Evolutionary conservation across 2,797 vertebrate species (phyloP), one percentile per base, ranked within the genome.

Genomic region (Platyrinchus mystaceus): DNA sequence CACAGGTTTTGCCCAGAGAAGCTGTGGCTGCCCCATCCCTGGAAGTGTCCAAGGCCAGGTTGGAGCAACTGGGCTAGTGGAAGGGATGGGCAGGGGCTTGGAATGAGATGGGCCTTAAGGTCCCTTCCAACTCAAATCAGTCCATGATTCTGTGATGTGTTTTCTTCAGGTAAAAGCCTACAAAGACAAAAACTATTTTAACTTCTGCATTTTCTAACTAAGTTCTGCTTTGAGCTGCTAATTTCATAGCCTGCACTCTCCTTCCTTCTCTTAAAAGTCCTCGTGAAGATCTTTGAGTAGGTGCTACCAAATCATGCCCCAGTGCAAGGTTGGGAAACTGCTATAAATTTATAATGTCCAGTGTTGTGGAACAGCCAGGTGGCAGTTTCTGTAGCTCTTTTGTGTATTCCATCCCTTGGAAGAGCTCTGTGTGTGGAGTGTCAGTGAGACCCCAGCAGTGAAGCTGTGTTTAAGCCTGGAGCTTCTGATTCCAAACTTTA

Each of bases 331-430:
- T 66, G 56, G 52, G 18, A 43, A 52, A 7, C 41, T 30, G 12
- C 2, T 63, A 8, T 49, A 10, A 30, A 52, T 46, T 28, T 36
- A 3, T 5, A 16, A 4, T 32, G 13, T 3, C 7, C 1, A 2
- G 12, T 53, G 23, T 36, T 8, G 1, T 14, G 64, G 73, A 28
- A 19, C 36, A 27, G 30, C 14, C 16, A 47, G 39, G 16, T 10
- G 39, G 50, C 32, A 32, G 22, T 23, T 69, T n/a, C 56, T 73
- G 24, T 44, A 39, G 43, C 69, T 76, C 39, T 12, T 19, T 39
- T 7, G 5, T 16, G 7, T 58, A 3, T 77, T 34, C 55, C 19
- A 10, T 36, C 67, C 66, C 53, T 60, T 59, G 60, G 73, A 69
- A 77, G 44, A 53, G 30, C 68, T 60, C 28, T 2, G 3, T 41